A percentile compares a stretch with the other conserved stretches of the same genome.
Evolutionary conservation across 2,888 invertebrate species (phyloP).

Genomic region (Drosophila meridionalis): DNA sequence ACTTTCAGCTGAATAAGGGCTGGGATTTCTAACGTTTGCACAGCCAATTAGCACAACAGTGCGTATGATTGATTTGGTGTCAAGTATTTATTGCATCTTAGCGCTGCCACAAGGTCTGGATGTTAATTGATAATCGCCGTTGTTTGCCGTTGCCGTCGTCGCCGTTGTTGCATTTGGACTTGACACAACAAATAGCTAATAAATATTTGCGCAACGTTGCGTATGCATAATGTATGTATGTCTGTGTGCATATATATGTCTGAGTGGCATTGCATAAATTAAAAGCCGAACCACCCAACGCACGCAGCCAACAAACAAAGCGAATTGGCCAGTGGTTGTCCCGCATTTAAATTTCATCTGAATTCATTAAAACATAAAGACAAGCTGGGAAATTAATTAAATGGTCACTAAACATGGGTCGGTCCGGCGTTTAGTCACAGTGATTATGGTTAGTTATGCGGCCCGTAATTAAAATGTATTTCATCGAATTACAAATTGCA

Average conservation of each 20-base stretch:
- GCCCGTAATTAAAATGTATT: conserved; percentile 50
- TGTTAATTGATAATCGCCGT: conserved; percentile 50
- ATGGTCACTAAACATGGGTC: conserved; percentile 61
- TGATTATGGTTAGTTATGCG: conserved; percentile 67
- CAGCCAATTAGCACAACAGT: conserved; percentile 58
- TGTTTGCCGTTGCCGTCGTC: conserved; percentile 20
- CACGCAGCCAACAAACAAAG: conserved; percentile 7
- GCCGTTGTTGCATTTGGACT: conserved; percentile 18
- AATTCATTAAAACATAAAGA: conserved; percentile 63
- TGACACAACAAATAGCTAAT: conserved; percentile 55
- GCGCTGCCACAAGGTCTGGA: conserved; percentile 10
- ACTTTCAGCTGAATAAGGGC: neutral
- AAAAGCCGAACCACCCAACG: conserved; percentile 29
- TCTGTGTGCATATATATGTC: conserved; percentile 17
- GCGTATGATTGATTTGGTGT: conserved; percentile 72
- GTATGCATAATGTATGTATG: conserved; percentile 52
- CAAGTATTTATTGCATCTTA: conserved; percentile 33
- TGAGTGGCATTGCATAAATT: conserved; percentile 65
- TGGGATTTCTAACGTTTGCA: conserved; percentile 29
- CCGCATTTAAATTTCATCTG: conserved; percentile 57
- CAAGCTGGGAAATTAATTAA: conserved; percentile 60
- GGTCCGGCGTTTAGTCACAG: conserved; percentile 25
- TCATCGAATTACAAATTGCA: conserved; percentile 38
- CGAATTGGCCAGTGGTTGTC: conserved; percentile 15
- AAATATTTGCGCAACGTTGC: conserved; percentile 73